Percentiles rank a stretch among this genome's conserved stretches.
phyloP scores from a whole-genome alignment of 1,140 invertebrate species.

The Eurytemora carolleeae region DNA sequence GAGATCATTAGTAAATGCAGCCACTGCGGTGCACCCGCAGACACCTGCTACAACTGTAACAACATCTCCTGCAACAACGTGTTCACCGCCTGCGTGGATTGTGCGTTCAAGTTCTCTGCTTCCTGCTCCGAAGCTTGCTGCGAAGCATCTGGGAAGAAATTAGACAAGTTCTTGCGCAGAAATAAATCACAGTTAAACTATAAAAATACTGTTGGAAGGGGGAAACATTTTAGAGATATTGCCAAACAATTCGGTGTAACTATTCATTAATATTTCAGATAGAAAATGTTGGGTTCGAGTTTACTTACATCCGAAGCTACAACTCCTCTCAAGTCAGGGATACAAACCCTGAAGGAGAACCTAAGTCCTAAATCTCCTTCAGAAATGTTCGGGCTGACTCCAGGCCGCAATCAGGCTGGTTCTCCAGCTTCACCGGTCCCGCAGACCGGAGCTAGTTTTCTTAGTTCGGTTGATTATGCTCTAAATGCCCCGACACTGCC shows the following conservation, averaged over 20 bases:
- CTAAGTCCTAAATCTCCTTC: background rate
- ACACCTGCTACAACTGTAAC: background rate
- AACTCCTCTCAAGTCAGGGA: background rate
- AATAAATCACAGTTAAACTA: too few species aligned
- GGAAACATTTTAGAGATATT: background rate
- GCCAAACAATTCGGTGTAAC: too few species aligned
- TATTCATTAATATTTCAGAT: background rate
- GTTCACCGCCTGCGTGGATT: background rate
- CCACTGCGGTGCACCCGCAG: background rate
- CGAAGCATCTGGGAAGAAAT: too few species aligned
- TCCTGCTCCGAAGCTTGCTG: background rate
- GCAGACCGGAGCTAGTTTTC: too few species aligned
- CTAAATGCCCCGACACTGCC: background rate
- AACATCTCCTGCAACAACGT: background rate
- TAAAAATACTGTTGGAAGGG: background rate
- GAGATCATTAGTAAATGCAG: background rate
- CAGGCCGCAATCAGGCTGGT: too few species aligned
- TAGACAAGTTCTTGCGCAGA: too few species aligned
- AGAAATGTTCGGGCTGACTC: too few species aligned
- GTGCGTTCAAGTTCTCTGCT: background rate
- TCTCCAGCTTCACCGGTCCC: too few species aligned
- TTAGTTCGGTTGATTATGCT: background rate
- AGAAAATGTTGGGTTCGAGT: background rate
- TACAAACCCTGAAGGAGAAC: background rate
- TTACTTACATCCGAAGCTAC: background rate